phyloP scores from a whole-genome alignment of 2,888 invertebrate genomes.

The Sesamia inferens region DNA sequence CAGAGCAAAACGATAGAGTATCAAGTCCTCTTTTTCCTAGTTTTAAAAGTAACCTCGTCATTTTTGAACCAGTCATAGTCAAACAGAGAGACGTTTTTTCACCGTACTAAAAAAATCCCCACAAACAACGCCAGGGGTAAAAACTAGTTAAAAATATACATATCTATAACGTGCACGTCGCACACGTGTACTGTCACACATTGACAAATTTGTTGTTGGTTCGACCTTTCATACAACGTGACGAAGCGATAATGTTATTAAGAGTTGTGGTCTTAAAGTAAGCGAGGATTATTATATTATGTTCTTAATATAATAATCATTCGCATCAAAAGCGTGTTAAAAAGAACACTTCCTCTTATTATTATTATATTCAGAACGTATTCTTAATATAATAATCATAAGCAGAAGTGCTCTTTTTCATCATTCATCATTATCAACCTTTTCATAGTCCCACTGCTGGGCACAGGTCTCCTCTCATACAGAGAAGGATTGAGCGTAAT shows the following conservation, averaged over 20 bases:
- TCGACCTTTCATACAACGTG: constrained; percentile 71
- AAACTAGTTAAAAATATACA: no score
- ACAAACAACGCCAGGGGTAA: constrained; percentile 20
- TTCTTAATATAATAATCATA: neutral
- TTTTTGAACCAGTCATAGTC: constrained; percentile 6
- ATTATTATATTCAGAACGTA: no score
- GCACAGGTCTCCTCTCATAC: no score
- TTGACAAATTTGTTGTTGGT: constrained; percentile 70
- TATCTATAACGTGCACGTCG: constrained; percentile 59
- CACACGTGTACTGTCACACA: constrained; percentile 71
- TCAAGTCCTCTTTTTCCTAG: no score
- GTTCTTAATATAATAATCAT: no score
- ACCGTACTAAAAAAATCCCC: constrained; percentile 15
- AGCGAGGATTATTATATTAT: neutral
- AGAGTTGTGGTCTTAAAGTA: constrained; percentile 34
- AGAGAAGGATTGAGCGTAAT: no score
- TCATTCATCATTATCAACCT: no score
- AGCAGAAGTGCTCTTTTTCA: neutral
- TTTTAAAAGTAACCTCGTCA: constrained; percentile 18
- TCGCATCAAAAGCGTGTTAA: no score
- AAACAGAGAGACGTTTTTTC: constrained; percentile 10
- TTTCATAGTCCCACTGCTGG: no score
- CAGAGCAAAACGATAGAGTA: neutral
- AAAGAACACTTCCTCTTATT: no score
- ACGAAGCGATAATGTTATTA: constrained; percentile 58